These are phyloP conservation scores for Xestia ashworthii DNA, from an alignment of 2,888 invertebrate genomes.

Conservation along the genomic window DNA sequence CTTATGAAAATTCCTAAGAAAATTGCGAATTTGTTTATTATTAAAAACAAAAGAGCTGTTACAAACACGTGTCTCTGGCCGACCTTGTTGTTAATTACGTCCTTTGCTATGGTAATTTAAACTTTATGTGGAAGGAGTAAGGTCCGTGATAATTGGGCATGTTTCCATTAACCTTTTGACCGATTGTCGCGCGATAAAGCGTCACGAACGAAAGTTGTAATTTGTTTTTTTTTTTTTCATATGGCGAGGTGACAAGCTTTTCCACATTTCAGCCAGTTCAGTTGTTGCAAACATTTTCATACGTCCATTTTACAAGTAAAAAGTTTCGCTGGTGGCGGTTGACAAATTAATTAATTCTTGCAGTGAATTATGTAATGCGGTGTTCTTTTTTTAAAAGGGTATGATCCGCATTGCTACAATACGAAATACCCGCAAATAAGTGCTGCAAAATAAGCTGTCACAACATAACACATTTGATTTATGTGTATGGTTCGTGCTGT, in stretches of 20 bases:
- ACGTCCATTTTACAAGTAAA: slow-evolving; percentile 32
- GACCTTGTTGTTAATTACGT: slow-evolving; percentile 62
- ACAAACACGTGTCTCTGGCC: slow-evolving; percentile 53
- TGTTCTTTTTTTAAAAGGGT: slow-evolving; percentile 30
- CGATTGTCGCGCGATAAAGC: slow-evolving; percentile 53
- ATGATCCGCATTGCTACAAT: slow-evolving; percentile 57
- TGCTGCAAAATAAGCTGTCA: slow-evolving; percentile 59
- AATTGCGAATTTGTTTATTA: slow-evolving; percentile 60
- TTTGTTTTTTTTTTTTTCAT: slow-evolving; percentile 45
- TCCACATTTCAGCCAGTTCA: slow-evolving; percentile 12
- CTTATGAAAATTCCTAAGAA: slow-evolving; percentile 50
- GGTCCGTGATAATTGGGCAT: slow-evolving; percentile 33
- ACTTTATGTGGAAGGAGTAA: slow-evolving; percentile 32
- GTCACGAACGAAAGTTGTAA: slow-evolving; percentile 55
- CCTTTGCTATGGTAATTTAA: slow-evolving; percentile 37
- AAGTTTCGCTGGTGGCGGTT: slow-evolving; percentile 26
- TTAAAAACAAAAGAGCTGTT: slow-evolving; percentile 52
- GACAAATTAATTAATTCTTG: slow-evolving; percentile 38
- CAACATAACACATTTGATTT: slow-evolving; percentile 59
- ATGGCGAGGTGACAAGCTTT: slow-evolving; percentile 25
- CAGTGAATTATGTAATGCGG: slow-evolving; percentile 40
- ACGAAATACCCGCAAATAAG: slow-evolving; percentile 47
- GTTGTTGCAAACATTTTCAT: slow-evolving; percentile 42
- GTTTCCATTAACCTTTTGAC: slow-evolving; percentile 56
- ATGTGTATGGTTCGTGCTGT: slow-evolving; percentile 43